Evolutionary conservation across 2,888 invertebrate genomes (phyloP).

Genomic region (Lasioglossum zephyrum): DNA sequence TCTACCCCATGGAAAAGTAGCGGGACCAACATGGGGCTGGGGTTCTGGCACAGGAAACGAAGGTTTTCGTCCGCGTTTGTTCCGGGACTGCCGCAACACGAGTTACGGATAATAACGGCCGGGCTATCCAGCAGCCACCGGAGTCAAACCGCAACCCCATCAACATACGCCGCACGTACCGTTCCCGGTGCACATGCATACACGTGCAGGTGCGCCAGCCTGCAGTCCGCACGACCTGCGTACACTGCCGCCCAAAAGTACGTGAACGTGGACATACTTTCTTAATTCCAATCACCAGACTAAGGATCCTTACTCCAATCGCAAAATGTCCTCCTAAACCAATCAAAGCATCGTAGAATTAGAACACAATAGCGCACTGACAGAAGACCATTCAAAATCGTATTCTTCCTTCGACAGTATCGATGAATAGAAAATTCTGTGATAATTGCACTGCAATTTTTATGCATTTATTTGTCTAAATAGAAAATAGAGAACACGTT

Average conservation of each 20-base stretch:
- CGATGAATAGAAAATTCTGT: not conserved
- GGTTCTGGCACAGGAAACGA: conserved; percentile 46
- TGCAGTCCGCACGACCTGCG: conserved; percentile 37
- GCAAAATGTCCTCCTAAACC: not conserved
- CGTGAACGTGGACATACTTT: not conserved
- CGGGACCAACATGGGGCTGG: conserved; percentile 20
- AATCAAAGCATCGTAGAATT: not conserved
- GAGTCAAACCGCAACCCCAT: conserved; percentile 79
- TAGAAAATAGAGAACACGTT: too few relatives aligned
- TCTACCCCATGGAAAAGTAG: conserved; percentile 22
- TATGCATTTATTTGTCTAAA: too few relatives aligned
- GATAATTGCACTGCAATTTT: not conserved
- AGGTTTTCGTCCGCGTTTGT: conserved; percentile 77
- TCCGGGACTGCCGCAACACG: conserved; percentile 77
- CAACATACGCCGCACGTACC: conserved; percentile 78
- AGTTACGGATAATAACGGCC: conserved; percentile 78
- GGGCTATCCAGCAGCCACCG: conserved; percentile 75
- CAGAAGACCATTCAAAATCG: not conserved
- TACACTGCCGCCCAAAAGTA: conserved; percentile 11
- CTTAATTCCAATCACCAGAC: not conserved
- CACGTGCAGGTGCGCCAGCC: conserved; percentile 56
- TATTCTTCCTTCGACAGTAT: too few relatives aligned
- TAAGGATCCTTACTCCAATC: not conserved
- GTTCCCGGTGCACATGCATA: conserved; percentile 66
- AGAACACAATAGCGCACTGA: not conserved